Percentiles rank a stretch among this genome's conserved stretches.
phyloP scores from a whole-genome alignment of 2,888 invertebrate species.

The Pterostichus niger region DNA sequence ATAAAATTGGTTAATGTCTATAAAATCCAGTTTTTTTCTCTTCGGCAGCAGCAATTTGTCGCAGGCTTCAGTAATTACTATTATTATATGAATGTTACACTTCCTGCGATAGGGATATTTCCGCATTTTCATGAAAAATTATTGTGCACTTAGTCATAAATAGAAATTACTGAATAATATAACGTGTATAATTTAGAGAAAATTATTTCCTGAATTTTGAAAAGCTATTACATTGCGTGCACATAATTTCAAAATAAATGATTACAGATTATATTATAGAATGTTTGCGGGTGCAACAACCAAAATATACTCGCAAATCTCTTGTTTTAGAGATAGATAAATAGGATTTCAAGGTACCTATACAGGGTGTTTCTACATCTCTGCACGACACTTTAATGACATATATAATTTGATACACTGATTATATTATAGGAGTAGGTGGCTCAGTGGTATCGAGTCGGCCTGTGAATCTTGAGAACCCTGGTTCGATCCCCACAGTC shows the following conservation, averaged over 20 bases:
- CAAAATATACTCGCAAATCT: too few relatives aligned
- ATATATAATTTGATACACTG: too few relatives aligned
- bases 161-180: background rate
- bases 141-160: background rate
- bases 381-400: too few relatives aligned
- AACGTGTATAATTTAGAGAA: background rate
- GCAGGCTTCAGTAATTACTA: background rate
- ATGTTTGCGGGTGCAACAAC: too few relatives aligned
- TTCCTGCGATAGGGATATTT: slow-evolving; percentile 9
- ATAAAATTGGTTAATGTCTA: background rate
- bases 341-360: too few relatives aligned
- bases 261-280: too few relatives aligned
- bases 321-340: too few relatives aligned
- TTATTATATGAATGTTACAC: slow-evolving; percentile 25
- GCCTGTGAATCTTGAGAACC: too few relatives aligned
- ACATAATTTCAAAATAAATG: background rate
- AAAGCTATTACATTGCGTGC: background rate
- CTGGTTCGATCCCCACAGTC: too few relatives aligned
- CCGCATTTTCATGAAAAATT: slow-evolving; percentile 14
- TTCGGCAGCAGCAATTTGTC: background rate
- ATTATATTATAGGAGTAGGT: too few relatives aligned
- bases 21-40: background rate
- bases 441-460: too few relatives aligned
- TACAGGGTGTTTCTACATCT: too few relatives aligned
- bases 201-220: slow-evolving; percentile 1